Evolutionary conservation across 2,113 vertebrate species (phyloP).

Genomic region (Pongo abelii): DNA sequence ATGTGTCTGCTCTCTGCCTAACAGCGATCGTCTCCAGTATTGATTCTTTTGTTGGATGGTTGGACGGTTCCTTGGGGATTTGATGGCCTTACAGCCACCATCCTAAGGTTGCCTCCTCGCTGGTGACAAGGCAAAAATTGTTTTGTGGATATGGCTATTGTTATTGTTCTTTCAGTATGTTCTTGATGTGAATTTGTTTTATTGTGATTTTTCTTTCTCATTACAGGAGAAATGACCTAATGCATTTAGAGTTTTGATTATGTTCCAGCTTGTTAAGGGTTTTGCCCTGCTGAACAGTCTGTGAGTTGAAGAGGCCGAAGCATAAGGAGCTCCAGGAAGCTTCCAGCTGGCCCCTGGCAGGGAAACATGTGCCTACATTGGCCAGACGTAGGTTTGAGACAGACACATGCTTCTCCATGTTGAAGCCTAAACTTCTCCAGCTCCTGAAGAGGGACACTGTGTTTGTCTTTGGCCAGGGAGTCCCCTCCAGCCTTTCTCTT

Average conservation of each 20-base stretch:
- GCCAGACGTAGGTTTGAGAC: background rate
- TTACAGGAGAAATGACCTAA: background rate
- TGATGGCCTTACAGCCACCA: background rate
- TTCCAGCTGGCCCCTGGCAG: background rate
- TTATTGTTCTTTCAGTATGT: no score
- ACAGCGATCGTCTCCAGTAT: rapidly evolving
- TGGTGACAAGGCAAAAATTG: no score
- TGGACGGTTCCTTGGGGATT: background rate
- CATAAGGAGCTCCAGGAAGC: background rate
- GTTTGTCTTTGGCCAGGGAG: background rate
- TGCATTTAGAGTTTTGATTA: background rate
- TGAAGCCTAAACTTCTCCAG: background rate
- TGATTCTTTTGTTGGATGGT: background rate
- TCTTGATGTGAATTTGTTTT: background rate
- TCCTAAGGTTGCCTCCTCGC: background rate
- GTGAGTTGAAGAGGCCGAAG: background rate
- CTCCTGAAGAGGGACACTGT: background rate
- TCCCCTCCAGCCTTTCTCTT: background rate
- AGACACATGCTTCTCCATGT: background rate
- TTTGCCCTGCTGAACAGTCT: background rate
- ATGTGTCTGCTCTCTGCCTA: background rate
- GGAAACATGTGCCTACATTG: background rate
- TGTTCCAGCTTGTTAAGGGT: background rate
- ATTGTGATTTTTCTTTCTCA: background rate
- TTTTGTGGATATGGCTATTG: no score